A percentile compares a stretch with the other conserved stretches of the same genome.
Evolutionary conservation across 1,140 invertebrate genomes (phyloP).

Genomic region (Rhagoletis pomonella): DNA sequence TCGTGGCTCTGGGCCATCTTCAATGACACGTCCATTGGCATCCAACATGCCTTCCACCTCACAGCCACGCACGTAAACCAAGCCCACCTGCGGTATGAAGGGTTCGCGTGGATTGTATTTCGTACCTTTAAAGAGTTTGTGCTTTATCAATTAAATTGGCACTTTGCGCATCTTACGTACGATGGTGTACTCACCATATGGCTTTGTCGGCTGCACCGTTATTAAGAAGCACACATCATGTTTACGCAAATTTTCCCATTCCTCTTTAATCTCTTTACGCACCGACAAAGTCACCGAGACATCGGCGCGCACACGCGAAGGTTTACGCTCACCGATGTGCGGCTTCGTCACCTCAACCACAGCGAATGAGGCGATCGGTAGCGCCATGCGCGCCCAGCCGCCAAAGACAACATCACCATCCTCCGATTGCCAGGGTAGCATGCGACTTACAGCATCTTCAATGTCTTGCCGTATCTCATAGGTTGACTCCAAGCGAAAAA

Average conservation of each 20-base stretch:
- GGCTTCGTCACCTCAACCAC: conserved; percentile 96
- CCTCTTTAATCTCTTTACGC: conserved; percentile 91
- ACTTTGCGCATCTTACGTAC: background rate
- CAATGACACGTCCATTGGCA: conserved; percentile 94
- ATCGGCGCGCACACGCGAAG: conserved; percentile 95
- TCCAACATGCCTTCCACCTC: conserved; percentile 99
- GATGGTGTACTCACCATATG: conserved; percentile 80
- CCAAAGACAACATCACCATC: conserved; percentile 92
- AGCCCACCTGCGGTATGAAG: conserved; percentile 92
- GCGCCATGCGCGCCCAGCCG: conserved; percentile 99
- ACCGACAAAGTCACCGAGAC: conserved; percentile 94
- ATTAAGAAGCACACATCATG: conserved; percentile 99
- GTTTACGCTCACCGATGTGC: conserved; percentile 94
- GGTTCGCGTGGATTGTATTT: conserved; percentile 87
- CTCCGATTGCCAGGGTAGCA: conserved; percentile 95
- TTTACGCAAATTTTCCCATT: conserved; percentile 97
- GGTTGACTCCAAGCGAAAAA: conserved; percentile 98
- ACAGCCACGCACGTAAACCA: conserved; percentile 95
- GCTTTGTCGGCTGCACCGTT: conserved; percentile 88
- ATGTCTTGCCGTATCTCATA: conserved; percentile 99
- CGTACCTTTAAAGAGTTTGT: conserved; percentile 74
- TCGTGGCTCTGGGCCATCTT: conserved; percentile 95
- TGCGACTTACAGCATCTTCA: conserved; percentile 94
- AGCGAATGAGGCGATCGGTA: conserved; percentile 93
- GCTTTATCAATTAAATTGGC: background rate